Base-by-base conservation (phyloP, 2,113 vertebrate genomes). In the Pardalotus punctatus region DNA sequence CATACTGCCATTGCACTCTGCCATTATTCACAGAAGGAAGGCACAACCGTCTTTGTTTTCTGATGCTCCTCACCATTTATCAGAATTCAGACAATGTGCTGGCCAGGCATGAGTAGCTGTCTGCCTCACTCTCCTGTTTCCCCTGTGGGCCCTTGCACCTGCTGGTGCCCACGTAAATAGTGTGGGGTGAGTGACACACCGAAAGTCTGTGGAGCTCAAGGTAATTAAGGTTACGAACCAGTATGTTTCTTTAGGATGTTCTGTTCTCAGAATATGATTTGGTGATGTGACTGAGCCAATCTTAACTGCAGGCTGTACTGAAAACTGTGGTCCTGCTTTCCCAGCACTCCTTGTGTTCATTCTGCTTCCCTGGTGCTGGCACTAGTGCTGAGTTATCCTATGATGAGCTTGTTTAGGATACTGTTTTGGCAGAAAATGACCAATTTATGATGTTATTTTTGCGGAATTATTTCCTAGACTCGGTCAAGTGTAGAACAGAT, bases 1-100 rank as follows among this genome's bases (percentile, higher is more conserved):
- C 0, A 0, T 79, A 20, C 14, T 81, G 82, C 62, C 1, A 1
- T 36, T 9, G 0, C 42, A n/a, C 11, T 38, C 24, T 86, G 77
- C 23, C 7, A 1, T 43, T 54, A 14, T 61, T 79, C 12, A 43
- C 43, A 40, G 82, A 47, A 64, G 19, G 5, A 43, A 73, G 40
- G 36, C 43, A 50, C 5, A 24, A 9, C 33, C 43, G 12, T 35
- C 38, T 86, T 86, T 71, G 16, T 48, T 86, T 66, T 3, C 0
- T 62, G 53, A 33, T 78, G 43, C 56, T 78, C 14, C 62, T 58
- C 43, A 50, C 3, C 21, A 31, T 51, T 80, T 22, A 22, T 27
- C 16, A 45, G 62, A 71, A 74, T 78, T 72, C 86, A 78, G 86
- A n/a, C 56, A 33, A 14, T 2, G 2, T 53, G 31, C 35, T 94